Evolutionary conservation across 2,113 vertebrate genomes (phyloP), one percentile per base, ranked within the genome.

Genomic region (Harpagus bidentatus): DNA sequence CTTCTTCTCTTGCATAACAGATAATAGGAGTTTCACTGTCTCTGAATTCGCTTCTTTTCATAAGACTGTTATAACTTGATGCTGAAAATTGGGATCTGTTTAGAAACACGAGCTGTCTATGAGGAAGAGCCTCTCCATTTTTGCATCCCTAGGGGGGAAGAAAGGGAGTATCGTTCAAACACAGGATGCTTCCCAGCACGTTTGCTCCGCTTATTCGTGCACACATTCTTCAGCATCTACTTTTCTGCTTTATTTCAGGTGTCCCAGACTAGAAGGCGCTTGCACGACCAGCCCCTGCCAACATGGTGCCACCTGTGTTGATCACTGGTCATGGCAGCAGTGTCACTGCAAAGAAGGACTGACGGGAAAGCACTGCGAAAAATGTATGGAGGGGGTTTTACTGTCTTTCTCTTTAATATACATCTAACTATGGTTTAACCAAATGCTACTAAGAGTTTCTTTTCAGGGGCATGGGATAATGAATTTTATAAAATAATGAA

Each of bases 281-380:
- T 99, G 99, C 95, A 94, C 96, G 1, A 91, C 98, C 58, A 99
- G 83, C 95, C 98, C 99, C 80, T 99, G 99, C 96, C 98, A 99
- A 65, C 99, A 99, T 1, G 99, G 99, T 23, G 99, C 99, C 80
- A 99, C 98, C 18, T 99, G 99, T 82, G 87, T 99, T 19, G 99
- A 99, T 96, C 98, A 98, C 96, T 99, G 99, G 99, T 99, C 99
- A 0, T 99, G 99, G 99, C 99, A 99, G 95, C 99, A 99, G 92
- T 99, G 99, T 87, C 98, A 97, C 29, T 99, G 99, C 79, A 97
- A 93, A 50, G 99, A 99, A 18, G 99, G 99, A 48, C 98, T 99
- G 97, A 99, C 99, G 0, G 99, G 99, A 66, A 99, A 98, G 73
- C 98, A 98, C 98, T 99, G 99, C 86, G 99, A 99, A 96, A 99